Evolutionary conservation across 1,140 invertebrate species (phyloP).

Genomic region (Rhagoletis zephyria): DNA sequence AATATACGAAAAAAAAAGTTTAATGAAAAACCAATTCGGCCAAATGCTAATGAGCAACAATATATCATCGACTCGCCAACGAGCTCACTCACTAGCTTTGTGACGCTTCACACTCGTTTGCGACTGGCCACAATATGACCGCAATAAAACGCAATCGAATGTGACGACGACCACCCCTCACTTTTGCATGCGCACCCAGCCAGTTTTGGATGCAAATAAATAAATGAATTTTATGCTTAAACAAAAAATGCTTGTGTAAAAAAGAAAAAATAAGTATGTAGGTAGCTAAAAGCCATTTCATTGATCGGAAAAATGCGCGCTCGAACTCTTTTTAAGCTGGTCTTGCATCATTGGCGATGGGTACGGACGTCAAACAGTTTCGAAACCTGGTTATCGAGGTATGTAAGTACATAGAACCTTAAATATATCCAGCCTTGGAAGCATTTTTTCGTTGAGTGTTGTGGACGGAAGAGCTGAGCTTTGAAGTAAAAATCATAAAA

Average conservation of each 20-base stretch:
- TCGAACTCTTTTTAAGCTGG: too few relatives aligned
- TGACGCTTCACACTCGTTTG: neutral
- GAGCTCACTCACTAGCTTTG: neutral
- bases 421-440: too few relatives aligned
- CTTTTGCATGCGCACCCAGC: neutral
- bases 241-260: too few relatives aligned
- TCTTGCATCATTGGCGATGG: too few relatives aligned
- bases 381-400: too few relatives aligned
- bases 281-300: neutral
- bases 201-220: neutral
- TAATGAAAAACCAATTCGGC: constrained; percentile 19
- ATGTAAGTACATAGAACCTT: too few relatives aligned
- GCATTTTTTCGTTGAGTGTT: too few relatives aligned
- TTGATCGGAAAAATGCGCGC: neutral
- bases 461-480: too few relatives aligned
- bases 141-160: constrained; percentile 39
- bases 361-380: too few relatives aligned
- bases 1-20: neutral
- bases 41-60: constrained; percentile 33
- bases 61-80: neutral
- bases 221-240: neutral
- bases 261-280: too few relatives aligned
- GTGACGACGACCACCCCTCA: neutral
- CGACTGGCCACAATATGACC: constrained; percentile 35
- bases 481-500: too few relatives aligned